Base-by-base conservation (phyloP, 2,888 invertebrate genomes). In the Drosophila recens region DNA sequence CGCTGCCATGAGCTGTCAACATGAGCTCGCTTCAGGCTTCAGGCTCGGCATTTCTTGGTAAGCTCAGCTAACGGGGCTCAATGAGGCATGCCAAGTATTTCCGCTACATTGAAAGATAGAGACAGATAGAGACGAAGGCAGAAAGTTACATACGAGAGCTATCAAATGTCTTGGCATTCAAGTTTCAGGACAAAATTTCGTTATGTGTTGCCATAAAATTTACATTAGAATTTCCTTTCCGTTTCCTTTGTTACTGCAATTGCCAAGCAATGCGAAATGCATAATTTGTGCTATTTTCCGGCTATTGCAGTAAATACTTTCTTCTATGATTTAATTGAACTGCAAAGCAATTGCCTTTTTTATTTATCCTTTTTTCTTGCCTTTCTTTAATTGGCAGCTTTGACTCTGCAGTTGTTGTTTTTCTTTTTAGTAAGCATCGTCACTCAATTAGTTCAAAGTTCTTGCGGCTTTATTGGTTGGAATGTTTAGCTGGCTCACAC, bases 61-160 rank as follows among this genome's bases (percentile, higher is more conserved):
- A 82, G 84, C 78, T 4, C 78, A 72, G 82, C 87, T 87, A 87
- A 86, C 88, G 82, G 82, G 84, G 80, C 76, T 80, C 86, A 86
- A 86, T 86, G 86, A 82, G 88, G 75, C 86, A 86, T 86, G 79
- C 87, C 84, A 88, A 88, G 75, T 82, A 83, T 86, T 83, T 86
- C 88, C 85, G 85, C 65, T 65, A 66, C 72, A 75, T 65, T 65
- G 40, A 33, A 48, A n/a, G 45, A 46, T 38, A 48, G 53, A 53
- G 27, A 46, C 20, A 38, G 45, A 43, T 15, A 40, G 27, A n/a
- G 23, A n/a, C 10, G 36, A 30, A 9, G 11, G 10, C 8, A 27
- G 40, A 6, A 10, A 54, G 40, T 11, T 15, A 36, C 62, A 61
- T 40, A 9, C 15, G 13, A 23, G 46, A 40, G 52, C 23, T 40